A percentile compares a stretch with the other conserved stretches of the same genome.
phyloP scores from a whole-genome alignment of 2,113 vertebrate species.

The Mormoops blainvillei region DNA sequence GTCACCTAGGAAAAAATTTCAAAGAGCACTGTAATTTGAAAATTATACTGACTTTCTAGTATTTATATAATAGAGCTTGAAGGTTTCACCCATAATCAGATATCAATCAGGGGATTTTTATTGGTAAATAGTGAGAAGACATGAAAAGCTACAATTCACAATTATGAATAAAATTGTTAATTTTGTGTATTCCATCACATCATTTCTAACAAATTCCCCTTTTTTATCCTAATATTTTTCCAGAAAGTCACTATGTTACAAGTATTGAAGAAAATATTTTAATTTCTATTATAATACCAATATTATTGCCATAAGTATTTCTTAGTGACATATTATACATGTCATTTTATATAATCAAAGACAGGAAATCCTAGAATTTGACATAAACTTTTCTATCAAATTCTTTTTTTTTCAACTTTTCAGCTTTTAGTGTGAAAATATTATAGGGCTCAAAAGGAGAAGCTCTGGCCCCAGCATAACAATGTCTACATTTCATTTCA shows the following conservation, averaged over 20 bases:
- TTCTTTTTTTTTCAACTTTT: too few relatives aligned
- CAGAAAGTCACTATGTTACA: background rate
- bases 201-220: constrained; percentile 11
- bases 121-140: constrained; percentile 29
- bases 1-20: background rate
- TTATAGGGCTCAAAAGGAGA: background rate
- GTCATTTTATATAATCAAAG: background rate
- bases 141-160: constrained; percentile 59
- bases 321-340: background rate
- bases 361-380: background rate
- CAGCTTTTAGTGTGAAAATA: background rate
- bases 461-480: background rate
- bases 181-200: constrained; percentile 53
- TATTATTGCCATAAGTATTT: background rate
- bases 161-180: constrained; percentile 63
- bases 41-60: constrained; percentile 41
- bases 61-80: constrained; percentile 62
- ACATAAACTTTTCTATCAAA: background rate
- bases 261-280: background rate
- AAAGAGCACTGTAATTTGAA: constrained; percentile 50
- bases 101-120: constrained; percentile 63
- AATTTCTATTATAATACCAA: background rate
- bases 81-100: background rate
- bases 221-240: background rate
- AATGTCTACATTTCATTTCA: background rate